Evolutionary conservation across 2,888 invertebrate species (phyloP), one percentile per base, ranked within the genome.

Genomic region (Andrena trimmerana): DNA sequence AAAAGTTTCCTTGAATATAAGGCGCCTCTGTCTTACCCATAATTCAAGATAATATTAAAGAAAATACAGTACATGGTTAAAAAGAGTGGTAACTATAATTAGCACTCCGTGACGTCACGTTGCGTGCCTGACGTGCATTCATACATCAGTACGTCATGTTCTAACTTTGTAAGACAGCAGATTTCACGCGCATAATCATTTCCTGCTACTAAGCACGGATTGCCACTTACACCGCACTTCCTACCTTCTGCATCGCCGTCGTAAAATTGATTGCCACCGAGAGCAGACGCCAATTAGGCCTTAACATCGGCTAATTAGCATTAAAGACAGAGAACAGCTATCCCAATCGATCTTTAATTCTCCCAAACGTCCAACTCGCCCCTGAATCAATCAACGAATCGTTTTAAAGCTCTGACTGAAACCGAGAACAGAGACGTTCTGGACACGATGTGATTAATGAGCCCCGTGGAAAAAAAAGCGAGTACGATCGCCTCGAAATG

Each of bases 381-480:
- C n/a, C 5, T 20, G 10, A 50, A 3, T 67, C 7, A 6, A 48
- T 20, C 4, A 27, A 6, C 6, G 16, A 0, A 20, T 33, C 13
- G 8, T 20, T 31, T 24, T 31, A 16, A n/a, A 10, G 20, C 1
- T 3, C 0, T 0, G 20, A 54, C 8, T 27, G 57, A 5, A 20
- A 7, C 6, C 8, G 7, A 59, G 54, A 60, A 67, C 48, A 16
- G n/a, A n/a, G 10, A 31, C 50, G 6, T 2, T 48, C 16, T 57
- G 20, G 48, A 16, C 27, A 13, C 7, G 24, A 13, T 0, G 60
- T 83, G 79, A 88, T 88, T 86, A 84, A 88, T 78, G 81, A 84
- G 60, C n/a, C 8, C 7, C 27, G 27, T 16, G 24, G 24, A 8
- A 7, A 57, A 62, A 60, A 48, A 16, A 36, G 42, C 16, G 42